These are phyloP conservation scores for Triops longicaudatus DNA, from an alignment of 1,140 invertebrate genomes.

Conservation along the genomic window DNA sequence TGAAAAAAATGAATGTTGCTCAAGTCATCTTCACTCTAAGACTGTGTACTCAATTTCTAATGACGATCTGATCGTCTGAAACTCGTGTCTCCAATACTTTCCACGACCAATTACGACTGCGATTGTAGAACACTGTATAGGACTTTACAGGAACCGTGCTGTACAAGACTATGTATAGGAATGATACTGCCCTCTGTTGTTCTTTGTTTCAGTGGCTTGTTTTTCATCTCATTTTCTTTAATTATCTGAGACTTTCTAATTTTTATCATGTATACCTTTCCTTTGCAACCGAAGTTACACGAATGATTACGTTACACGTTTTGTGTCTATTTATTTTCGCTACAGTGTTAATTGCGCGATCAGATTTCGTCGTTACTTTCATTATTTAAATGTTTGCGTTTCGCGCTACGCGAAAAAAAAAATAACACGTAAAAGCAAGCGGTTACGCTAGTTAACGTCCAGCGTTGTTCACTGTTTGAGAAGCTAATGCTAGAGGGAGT, in stretches of 20 bases:
- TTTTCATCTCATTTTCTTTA: neutral
- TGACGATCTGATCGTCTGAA: neutral
- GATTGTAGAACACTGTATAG: neutral
- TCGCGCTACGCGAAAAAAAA: too few species aligned
- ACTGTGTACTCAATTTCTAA: neutral
- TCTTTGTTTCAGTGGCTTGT: neutral
- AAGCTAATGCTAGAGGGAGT: too few species aligned
- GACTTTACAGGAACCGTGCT: too few species aligned
- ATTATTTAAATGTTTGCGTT: too few species aligned
- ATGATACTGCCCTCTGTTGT: neutral
- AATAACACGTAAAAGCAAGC: too few species aligned
- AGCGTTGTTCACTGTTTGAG: too few species aligned
- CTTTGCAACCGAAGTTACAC: too few species aligned
- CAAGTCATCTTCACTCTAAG: neutral
- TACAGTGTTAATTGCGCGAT: too few species aligned
- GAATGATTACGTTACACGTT: too few species aligned
- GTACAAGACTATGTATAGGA: neutral
- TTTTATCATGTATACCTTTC: neutral
- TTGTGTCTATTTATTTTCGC: too few species aligned
- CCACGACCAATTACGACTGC: neutral
- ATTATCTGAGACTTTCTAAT: neutral
- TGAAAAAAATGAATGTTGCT: neutral
- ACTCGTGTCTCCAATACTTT: neutral
- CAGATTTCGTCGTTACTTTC: too few species aligned
- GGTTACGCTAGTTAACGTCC: too few species aligned